phyloP scores from a whole-genome alignment of 2,888 invertebrate genomes.

The Antheraea assamensis region DNA sequence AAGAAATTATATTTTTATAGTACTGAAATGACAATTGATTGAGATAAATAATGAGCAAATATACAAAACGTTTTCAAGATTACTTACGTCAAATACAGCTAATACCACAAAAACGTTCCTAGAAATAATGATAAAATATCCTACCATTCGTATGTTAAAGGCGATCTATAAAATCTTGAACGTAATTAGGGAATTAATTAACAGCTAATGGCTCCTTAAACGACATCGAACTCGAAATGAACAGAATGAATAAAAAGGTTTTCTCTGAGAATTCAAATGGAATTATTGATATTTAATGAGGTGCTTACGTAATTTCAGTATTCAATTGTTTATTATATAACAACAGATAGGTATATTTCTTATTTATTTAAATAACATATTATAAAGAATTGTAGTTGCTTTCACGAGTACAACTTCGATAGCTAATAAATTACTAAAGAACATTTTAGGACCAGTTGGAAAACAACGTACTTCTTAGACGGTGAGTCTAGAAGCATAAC shows the following conservation, averaged over 20 bases:
- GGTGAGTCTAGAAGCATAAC: too few species aligned
- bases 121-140: neutral
- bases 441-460: too few species aligned
- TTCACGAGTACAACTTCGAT: too few species aligned
- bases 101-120: neutral
- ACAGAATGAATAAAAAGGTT: neutral
- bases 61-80: neutral
- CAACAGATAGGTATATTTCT: neutral
- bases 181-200: slow-evolving; percentile 1
- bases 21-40: too few species aligned
- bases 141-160: neutral
- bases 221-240: neutral
- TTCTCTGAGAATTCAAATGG: neutral
- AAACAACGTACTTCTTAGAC: too few species aligned
- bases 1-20: too few species aligned
- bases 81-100: neutral
- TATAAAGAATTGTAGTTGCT: too few species aligned
- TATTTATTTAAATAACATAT: neutral
- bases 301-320: neutral
- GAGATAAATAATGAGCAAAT: too few species aligned
- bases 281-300: neutral
- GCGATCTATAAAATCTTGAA: neutral
- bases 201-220: neutral
- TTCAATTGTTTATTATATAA: neutral
- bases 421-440: too few species aligned